phyloP scores from a whole-genome alignment of 2,888 invertebrate genomes.

The Drosophila multiciliata region DNA sequence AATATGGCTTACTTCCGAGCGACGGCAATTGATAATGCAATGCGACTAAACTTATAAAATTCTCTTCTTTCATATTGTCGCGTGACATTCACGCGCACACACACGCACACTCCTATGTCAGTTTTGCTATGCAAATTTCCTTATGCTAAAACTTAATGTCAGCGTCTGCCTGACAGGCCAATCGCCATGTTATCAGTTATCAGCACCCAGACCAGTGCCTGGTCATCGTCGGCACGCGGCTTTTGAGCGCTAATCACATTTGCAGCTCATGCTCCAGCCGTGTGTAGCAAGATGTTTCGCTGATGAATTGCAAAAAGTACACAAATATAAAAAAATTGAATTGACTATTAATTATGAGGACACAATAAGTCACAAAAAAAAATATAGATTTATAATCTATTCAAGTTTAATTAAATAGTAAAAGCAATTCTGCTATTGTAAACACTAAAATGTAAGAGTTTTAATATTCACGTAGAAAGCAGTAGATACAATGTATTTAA shows the following conservation, averaged over 20 bases:
- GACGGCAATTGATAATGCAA: constrained; percentile 10
- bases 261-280: constrained; percentile 51
- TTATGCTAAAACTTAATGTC: constrained; percentile 46
- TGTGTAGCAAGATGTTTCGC: constrained; percentile 27
- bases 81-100: constrained; percentile 41
- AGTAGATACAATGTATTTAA: background rate
- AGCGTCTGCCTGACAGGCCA: constrained; percentile 60
- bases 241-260: constrained; percentile 59
- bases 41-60: constrained; percentile 4
- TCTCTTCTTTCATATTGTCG: constrained; percentile 12
- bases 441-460: background rate
- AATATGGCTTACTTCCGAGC: constrained; percentile 11
- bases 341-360: background rate
- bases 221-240: constrained; percentile 57
- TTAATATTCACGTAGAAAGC: background rate
- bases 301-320: background rate
- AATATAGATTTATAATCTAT: background rate
- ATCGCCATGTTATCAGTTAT: constrained; percentile 56
- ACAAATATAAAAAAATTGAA: background rate
- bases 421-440: background rate
- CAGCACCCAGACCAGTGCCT: constrained; percentile 36
- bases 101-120: background rate
- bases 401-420: background rate
- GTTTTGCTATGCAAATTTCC: constrained; percentile 67
- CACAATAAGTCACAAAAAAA: background rate